These are phyloP conservation scores for Malurus melanocephalus DNA, from an alignment of 2,113 vertebrate genomes.

Conservation along the genomic window DNA sequence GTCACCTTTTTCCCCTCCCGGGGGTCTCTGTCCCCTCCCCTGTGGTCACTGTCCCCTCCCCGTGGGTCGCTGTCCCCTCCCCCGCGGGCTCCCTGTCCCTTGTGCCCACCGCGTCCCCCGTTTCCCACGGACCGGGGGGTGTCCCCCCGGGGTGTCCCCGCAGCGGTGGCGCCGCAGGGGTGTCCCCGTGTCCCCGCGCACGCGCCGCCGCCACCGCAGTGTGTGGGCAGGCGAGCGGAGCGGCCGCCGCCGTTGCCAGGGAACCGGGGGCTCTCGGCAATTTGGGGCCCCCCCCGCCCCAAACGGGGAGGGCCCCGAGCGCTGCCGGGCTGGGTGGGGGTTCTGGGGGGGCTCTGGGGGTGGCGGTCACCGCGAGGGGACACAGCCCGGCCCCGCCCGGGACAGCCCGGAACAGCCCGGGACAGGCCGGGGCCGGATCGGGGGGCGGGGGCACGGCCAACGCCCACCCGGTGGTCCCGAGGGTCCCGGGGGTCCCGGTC, in stretches of 20 bases:
- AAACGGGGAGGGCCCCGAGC: background rate
- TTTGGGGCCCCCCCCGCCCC: background rate
- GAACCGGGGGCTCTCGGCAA: background rate
- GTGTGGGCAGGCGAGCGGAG: background rate
- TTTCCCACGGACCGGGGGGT: background rate
- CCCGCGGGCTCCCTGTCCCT: background rate
- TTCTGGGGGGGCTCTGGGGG: background rate
- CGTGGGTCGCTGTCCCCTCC: too few relatives aligned
- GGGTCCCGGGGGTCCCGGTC: too few relatives aligned
- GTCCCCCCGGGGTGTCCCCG: background rate
- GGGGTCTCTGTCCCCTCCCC: too few relatives aligned
- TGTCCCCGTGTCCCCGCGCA: background rate
- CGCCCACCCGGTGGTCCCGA: too few relatives aligned
- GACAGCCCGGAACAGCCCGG: too few relatives aligned
- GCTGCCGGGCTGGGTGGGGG: background rate
- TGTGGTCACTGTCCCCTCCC: background rate
- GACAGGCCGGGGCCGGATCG: too few relatives aligned
- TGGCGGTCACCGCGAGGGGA: background rate
- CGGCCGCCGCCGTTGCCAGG: background rate
- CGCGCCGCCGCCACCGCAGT: background rate
- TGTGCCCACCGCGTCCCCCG: background rate
- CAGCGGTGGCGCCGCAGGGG: background rate
- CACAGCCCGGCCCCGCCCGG: background rate
- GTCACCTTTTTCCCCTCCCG: too few relatives aligned
- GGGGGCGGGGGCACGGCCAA: too few relatives aligned